These are phyloP conservation scores for Parnassius orleans DNA, from an alignment of 2,888 invertebrate genomes.

Conservation along the genomic window DNA sequence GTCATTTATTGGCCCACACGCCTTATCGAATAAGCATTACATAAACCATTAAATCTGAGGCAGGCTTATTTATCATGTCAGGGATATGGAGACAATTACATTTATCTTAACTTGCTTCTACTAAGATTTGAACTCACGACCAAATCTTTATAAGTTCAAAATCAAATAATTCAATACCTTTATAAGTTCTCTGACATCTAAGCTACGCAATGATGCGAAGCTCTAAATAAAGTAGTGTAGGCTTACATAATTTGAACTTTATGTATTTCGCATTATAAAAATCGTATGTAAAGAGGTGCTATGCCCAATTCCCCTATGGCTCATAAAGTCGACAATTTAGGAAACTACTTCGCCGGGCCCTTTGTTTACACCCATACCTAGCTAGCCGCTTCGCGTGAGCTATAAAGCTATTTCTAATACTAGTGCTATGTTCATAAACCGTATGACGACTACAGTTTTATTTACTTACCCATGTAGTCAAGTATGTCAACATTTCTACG, in stretches of 20 bases:
- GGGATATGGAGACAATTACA: too few relatives aligned
- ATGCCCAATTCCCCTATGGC: slow-evolving; percentile 57
- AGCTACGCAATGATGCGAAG: too few relatives aligned
- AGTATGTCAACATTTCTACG: not conserved
- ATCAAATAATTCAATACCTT: too few relatives aligned
- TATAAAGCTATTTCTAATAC: slow-evolving; percentile 32
- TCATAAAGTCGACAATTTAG: slow-evolving; percentile 64
- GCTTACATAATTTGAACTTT: not conserved
- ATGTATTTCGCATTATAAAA: slow-evolving; percentile 14
- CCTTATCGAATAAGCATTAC: too few relatives aligned
- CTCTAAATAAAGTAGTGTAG: too few relatives aligned
- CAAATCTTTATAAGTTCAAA: too few relatives aligned
- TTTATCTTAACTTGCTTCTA: too few relatives aligned
- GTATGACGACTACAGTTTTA: not conserved
- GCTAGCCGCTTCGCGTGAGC: slow-evolving; percentile 30
- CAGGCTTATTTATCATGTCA: too few relatives aligned
- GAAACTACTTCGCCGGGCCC: slow-evolving; percentile 55
- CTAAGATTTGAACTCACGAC: too few relatives aligned
- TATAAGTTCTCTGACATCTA: too few relatives aligned
- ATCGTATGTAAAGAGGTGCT: slow-evolving; percentile 32
- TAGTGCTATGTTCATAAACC: slow-evolving; percentile 24
- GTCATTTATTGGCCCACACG: too few relatives aligned
- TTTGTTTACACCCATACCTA: slow-evolving; percentile 52
- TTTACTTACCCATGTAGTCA: not conserved
- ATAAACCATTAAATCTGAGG: too few relatives aligned